Percentiles rank a stretch among this genome's conserved stretches.
Evolutionary conservation across 2,797 vertebrate species (phyloP).

Genomic region (Danio choprae): DNA sequence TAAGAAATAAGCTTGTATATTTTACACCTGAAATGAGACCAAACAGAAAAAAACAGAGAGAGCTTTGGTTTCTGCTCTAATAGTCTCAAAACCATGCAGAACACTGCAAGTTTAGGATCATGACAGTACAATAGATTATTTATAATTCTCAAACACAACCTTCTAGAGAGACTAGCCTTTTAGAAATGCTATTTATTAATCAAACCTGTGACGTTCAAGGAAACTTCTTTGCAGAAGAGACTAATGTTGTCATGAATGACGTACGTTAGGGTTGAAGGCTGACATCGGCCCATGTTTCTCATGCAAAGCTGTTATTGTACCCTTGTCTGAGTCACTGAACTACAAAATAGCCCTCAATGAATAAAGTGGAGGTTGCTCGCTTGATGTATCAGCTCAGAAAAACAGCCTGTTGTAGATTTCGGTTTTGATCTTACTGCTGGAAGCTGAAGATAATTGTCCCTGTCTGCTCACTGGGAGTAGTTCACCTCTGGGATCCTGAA

Average conservation of each 20-base stretch:
- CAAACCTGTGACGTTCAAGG: slow-evolving; percentile 28
- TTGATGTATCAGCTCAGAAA: slow-evolving; percentile 8
- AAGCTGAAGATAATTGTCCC: slow-evolving; percentile 34
- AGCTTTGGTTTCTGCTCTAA: too few species aligned
- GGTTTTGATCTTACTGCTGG: background rate
- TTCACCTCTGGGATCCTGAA: slow-evolving; percentile 28
- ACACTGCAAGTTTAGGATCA: too few species aligned
- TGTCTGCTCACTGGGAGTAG: slow-evolving; percentile 31
- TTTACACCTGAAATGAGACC: too few species aligned
- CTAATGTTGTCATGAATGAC: background rate
- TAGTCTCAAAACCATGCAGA: too few species aligned
- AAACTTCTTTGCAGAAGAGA: slow-evolving; percentile 16
- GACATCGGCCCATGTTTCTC: slow-evolving; percentile 9
- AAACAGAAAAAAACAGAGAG: too few species aligned
- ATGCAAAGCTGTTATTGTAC: background rate
- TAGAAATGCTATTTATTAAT: slow-evolving; percentile 31
- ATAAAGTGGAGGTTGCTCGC: background rate
- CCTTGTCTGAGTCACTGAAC: slow-evolving; percentile 18
- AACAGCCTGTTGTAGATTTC: slow-evolving; percentile 6
- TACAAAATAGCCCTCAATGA: background rate
- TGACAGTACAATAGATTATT: background rate
- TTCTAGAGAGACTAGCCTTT: background rate
- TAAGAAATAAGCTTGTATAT: too few species aligned
- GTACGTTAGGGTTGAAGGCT: slow-evolving; percentile 3
- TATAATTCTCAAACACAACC: background rate